Evolutionary conservation across 2,113 vertebrate genomes (phyloP).

Genomic region (Phasianus colchicus): DNA sequence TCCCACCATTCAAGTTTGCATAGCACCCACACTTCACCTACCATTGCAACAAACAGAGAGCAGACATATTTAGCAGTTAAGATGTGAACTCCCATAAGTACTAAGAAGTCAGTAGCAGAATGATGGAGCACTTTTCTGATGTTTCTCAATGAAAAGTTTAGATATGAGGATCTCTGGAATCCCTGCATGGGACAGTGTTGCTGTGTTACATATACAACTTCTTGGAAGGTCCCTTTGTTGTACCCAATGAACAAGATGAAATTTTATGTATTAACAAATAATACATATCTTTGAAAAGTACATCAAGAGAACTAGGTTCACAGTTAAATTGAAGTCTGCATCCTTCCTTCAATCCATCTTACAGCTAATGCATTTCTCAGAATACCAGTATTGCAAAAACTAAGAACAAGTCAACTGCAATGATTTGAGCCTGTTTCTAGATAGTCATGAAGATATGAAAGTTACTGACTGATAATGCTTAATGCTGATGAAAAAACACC

Average conservation of each 20-base stretch:
- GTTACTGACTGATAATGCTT: neutral
- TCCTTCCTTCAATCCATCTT: neutral
- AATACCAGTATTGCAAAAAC: neutral
- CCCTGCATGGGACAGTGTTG: fast-evolving
- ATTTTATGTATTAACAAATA: fast-evolving
- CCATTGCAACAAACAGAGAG: fast-evolving
- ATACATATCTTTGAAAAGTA: neutral
- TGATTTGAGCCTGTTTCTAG: neutral
- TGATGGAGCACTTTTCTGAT: neutral
- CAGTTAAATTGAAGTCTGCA: neutral
- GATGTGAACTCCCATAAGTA: neutral
- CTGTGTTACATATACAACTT: fast-evolving
- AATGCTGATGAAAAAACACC: neutral
- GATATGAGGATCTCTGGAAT: neutral
- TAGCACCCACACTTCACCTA: neutral
- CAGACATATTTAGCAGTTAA: neutral
- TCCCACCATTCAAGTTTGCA: neutral
- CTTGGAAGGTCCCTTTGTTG: no score
- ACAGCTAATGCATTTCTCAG: neutral
- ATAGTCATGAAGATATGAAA: neutral
- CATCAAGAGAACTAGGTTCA: neutral
- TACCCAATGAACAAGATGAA: neutral
- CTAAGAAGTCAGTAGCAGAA: neutral
- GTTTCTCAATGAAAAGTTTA: fast-evolving
- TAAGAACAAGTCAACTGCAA: neutral